These are phyloP conservation scores for Syrphus vitripennis DNA, from an alignment of 2,888 invertebrate species.

Conservation along the genomic window DNA sequence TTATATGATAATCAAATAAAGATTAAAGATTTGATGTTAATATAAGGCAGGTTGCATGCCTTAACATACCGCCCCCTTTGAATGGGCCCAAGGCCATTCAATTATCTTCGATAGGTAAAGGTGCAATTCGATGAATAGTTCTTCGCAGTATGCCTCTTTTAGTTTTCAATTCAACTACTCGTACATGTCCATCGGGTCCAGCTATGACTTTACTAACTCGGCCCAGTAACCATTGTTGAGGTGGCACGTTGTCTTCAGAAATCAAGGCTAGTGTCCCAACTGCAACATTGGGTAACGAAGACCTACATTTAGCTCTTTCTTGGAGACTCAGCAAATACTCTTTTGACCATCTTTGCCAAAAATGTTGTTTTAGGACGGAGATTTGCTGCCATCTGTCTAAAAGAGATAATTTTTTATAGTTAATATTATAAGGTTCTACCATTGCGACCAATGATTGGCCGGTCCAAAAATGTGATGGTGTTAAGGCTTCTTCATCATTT, in stretches of 20 bases:
- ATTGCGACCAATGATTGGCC: background rate
- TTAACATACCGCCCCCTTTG: background rate
- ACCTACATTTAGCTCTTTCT: background rate
- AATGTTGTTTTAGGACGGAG: background rate
- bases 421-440: background rate
- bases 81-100: background rate
- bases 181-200: background rate
- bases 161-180: background rate
- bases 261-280: background rate
- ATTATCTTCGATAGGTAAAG: background rate
- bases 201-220: background rate
- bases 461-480: background rate
- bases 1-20: no score
- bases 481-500: constrained; percentile 2
- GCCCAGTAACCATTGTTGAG: background rate
- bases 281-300: background rate
- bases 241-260: background rate
- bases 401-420: background rate
- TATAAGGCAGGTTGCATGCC: no score
- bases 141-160: background rate
- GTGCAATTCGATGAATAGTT: background rate
- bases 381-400: background rate
- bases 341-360: background rate
- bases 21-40: no score
- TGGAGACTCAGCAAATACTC: background rate